These are phyloP conservation scores for Cactoblastis cactorum DNA, from an alignment of 2,888 invertebrate genomes.

Conservation along the genomic window DNA sequence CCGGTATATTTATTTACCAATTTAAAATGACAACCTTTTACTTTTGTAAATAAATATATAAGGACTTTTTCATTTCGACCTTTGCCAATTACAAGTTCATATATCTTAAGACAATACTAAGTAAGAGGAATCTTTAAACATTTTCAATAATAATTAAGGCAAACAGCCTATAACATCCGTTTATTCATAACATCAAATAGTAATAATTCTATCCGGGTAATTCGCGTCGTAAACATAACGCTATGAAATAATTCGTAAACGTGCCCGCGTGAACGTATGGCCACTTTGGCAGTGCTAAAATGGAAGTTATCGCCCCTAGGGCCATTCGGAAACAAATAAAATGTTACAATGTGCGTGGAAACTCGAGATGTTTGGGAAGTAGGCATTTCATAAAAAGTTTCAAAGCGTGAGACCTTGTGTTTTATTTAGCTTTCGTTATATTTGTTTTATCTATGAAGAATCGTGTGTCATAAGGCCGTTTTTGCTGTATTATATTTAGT, in stretches of 20 bases:
- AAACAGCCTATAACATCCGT: background rate
- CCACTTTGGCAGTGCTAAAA: conserved; percentile 10
- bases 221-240: background rate
- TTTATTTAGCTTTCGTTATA: background rate
- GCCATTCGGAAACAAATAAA: conserved; percentile 4
- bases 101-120: too few species aligned
- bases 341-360: background rate
- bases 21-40: too few species aligned
- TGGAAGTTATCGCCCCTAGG: background rate
- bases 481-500: background rate
- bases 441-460: too few species aligned
- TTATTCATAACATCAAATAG: background rate
- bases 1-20: too few species aligned
- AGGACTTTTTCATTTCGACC: too few species aligned
- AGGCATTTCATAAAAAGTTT: background rate
- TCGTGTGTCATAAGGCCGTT: too few species aligned
- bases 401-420: background rate
- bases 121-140: too few species aligned
- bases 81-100: too few species aligned
- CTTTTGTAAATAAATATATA: too few species aligned
- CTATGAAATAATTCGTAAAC: conserved; percentile 3
- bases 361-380: background rate
- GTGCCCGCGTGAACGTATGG: background rate
- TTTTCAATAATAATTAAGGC: too few species aligned
- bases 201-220: background rate